Evolutionary conservation across 2,888 invertebrate species (phyloP).

Genomic region (Acholoe squamosa): DNA sequence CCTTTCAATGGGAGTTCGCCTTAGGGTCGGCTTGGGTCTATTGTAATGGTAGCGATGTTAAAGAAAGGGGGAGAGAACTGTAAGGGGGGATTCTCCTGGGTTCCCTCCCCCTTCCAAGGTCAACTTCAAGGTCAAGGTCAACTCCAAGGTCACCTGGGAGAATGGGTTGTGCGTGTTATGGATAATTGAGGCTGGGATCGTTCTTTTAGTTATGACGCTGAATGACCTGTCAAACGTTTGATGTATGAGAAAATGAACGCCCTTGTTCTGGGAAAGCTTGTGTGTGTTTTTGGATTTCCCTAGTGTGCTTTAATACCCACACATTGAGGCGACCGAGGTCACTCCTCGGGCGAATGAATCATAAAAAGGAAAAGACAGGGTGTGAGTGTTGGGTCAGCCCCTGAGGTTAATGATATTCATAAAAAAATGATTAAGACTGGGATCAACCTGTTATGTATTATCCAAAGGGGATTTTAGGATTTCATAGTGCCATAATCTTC

Average conservation of each 20-base stretch:
- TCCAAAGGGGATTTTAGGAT: not conserved
- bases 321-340: not conserved
- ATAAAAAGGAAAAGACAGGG: not conserved
- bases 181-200: not conserved
- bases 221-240: slow-evolving; percentile 7
- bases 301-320: not conserved
- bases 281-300: slow-evolving; percentile 31
- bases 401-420: not conserved
- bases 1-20: not conserved
- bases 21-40: not conserved
- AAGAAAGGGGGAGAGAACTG: not conserved
- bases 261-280: not conserved
- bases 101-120: not conserved
- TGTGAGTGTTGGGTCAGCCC: not conserved
- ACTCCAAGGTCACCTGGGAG: not conserved
- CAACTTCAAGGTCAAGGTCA: not conserved
- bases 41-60: not conserved
- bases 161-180: not conserved
- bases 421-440: not conserved
- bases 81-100: not conserved
- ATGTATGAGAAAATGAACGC: not conserved
- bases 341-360: not conserved
- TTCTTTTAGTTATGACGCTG: not conserved
- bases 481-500: not conserved
- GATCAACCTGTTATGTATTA: not conserved